Evolutionary conservation across 2,888 invertebrate species (phyloP).

Genomic region (Fragum sueziense): DNA sequence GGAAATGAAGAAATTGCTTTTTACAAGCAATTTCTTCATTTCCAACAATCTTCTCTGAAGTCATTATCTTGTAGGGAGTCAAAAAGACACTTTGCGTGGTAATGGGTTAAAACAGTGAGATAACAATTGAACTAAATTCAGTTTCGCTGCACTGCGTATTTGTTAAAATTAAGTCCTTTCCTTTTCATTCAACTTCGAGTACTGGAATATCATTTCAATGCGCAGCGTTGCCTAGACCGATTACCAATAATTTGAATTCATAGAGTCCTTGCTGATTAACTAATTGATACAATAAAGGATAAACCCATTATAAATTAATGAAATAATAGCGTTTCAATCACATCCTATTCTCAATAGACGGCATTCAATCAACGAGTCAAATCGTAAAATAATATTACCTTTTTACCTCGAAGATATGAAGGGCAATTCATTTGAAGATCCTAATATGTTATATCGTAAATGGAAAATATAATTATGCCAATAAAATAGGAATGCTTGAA

Average conservation of each 20-base stretch:
- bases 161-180: no score
- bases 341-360: slow-evolving; percentile 29
- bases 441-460: neutral
- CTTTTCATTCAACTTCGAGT: no score
- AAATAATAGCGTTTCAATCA: slow-evolving; percentile 47
- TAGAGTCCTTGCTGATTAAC: slow-evolving; percentile 35
- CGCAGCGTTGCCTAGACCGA: slow-evolving; percentile 1
- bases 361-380: slow-evolving; percentile 28
- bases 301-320: slow-evolving; percentile 54
- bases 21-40: no score
- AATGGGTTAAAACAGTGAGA: no score
- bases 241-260: slow-evolving; percentile 37
- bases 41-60: no score
- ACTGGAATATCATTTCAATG: neutral
- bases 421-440: neutral
- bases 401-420: neutral
- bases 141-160: no score
- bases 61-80: no score
- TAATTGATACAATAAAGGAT: slow-evolving; percentile 49
- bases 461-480: no score
- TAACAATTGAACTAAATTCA: no score
- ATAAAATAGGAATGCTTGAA: no score
- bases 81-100: no score
- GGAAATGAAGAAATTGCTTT: no score
- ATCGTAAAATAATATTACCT: slow-evolving; percentile 30